Evolutionary conservation across 2,888 invertebrate species (phyloP), one percentile per base, ranked within the genome.

Genomic region (Halictus ligatus): DNA sequence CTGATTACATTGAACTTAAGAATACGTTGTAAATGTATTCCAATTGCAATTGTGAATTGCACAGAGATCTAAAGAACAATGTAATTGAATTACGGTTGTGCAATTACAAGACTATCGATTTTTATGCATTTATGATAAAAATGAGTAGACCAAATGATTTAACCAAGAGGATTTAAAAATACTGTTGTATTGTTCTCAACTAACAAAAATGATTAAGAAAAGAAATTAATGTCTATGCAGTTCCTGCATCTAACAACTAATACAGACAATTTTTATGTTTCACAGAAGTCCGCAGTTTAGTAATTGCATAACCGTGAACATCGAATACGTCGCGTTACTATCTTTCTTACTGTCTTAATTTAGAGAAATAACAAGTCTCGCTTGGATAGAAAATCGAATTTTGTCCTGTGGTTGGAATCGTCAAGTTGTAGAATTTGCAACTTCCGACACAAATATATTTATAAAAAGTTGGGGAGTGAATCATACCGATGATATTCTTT

Each of bases 381-480:
- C 96, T 40, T 96, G 96, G 96, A 93, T 96, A 15, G 92, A 94
- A 74, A 94, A 95, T 78, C 92, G 97, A 90, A 97, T 98, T 88
- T 95, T 98, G 90, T 97, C 97, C 5, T 96, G 97, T 84, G 98
- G 98, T 0, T 98, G 98, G 97, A 97, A 98, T 94, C 96, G 97
- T 18, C 96, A 96, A 92, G 96, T 98, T 71, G 97, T 97, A 0
- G 98, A 98, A 95, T 97, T 97, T 91, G 96, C 96, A 10, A 97
- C 96, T 92, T 95, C 95, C 15, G 96, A 96, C 79, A 95, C 96
- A 83, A 96, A 96, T 69, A 94, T 95, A 96, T 96, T 78, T 96
- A 96, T 86, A 97, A 97, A 98, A 95, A 95, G 96, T 80, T 98
- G 98, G 98, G 96, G 96, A 91, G 96, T 96, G 72, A 96, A 97